Conservation (phyloP, 2,113 vertebrate species). For the Candoia aspera region DNA sequence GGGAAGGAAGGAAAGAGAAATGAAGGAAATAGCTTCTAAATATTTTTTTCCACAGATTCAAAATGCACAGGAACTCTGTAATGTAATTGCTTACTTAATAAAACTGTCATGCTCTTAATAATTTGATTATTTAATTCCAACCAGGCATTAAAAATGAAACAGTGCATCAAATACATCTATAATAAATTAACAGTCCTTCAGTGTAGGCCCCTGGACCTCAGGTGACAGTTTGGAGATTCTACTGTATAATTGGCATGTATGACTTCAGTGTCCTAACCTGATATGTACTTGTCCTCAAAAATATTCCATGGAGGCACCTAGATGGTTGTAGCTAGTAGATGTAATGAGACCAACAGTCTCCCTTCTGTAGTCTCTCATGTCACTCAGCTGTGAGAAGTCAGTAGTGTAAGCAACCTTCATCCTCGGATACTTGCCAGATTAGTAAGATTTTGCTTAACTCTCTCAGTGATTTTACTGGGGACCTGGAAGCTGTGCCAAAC, state of each 20-base stretch:
- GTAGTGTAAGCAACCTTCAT: background rate
- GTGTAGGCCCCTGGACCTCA: background rate
- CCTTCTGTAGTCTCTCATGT: background rate
- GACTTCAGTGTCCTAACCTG: background rate
- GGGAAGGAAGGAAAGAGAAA: background rate
- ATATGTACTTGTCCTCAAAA: background rate
- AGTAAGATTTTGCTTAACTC: background rate
- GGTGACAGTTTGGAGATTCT: background rate
- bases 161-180: background rate
- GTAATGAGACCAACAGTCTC: background rate
- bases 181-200: background rate
- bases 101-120: background rate
- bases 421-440: background rate
- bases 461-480: background rate
- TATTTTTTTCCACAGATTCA: background rate
- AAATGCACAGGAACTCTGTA: background rate
- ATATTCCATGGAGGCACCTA: background rate
- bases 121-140: background rate
- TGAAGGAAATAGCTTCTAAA: background rate
- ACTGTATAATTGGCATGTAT: background rate
- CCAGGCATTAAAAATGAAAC: background rate
- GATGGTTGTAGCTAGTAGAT: background rate
- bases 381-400: background rate
- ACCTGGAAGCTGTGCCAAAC: background rate
- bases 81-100: background rate